Evolutionary conservation across 2,113 vertebrate genomes (phyloP).

Genomic region (Coreoperca whiteheadi): DNA sequence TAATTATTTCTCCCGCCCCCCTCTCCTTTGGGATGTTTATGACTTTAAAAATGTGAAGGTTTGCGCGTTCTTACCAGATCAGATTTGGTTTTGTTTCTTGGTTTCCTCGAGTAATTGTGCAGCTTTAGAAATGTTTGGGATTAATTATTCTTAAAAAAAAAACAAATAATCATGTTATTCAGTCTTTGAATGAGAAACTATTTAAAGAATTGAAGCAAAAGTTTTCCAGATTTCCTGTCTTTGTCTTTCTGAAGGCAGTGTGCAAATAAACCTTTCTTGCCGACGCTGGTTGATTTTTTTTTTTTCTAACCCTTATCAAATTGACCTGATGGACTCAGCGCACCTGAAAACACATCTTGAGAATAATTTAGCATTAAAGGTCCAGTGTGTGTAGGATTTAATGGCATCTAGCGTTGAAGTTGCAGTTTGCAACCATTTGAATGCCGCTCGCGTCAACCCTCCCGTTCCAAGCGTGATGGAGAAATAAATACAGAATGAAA

Average conservation of each 20-base stretch:
- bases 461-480: no score
- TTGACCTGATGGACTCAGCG: background rate
- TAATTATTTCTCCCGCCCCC: background rate
- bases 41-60: conserved; percentile 19
- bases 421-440: no score
- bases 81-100: conserved; percentile 22
- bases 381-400: no score
- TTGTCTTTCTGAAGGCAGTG: conserved; percentile 21
- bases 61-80: conserved; percentile 17
- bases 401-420: no score
- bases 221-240: background rate
- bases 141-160: conserved; percentile 22
- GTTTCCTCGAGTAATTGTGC: conserved; percentile 53
- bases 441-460: no score
- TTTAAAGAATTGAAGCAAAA: conserved; percentile 21
- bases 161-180: no score
- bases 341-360: background rate
- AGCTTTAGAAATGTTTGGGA: conserved; percentile 28
- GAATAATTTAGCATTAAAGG: background rate
- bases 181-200: conserved; percentile 44
- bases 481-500: no score
- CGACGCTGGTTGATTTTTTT: background rate
- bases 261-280: conserved; percentile 27
- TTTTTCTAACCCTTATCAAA: background rate
- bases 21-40: background rate